Evolutionary conservation across 1,140 invertebrate species (phyloP).

Genomic region (Akabosia matsudoensis): DNA sequence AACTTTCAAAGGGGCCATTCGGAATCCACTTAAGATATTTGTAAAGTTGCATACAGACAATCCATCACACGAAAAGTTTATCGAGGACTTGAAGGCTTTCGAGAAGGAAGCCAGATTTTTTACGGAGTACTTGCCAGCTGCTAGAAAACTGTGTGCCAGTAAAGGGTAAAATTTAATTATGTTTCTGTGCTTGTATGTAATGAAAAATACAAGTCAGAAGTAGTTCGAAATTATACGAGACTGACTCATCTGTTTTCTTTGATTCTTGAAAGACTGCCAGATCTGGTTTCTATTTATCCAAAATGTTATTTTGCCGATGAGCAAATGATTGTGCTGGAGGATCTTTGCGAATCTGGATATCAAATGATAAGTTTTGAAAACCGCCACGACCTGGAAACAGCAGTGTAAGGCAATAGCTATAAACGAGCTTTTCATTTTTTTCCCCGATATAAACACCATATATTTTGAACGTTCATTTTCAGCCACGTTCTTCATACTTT

Average conservation of each 20-base stretch:
- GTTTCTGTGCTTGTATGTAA: too few relatives aligned
- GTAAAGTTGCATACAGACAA: background rate
- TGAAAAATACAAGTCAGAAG: slow-evolving; percentile 1
- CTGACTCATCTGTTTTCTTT: too few relatives aligned
- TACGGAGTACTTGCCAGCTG: background rate
- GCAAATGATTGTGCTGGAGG: background rate
- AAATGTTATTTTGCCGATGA: slow-evolving; percentile 22
- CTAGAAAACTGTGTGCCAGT: background rate
- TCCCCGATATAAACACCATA: too few relatives aligned
- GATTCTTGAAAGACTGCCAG: background rate
- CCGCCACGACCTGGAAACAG: background rate
- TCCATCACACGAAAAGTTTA: background rate
- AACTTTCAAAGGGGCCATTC: background rate
- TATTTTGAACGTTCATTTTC: background rate
- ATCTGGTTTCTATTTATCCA: background rate
- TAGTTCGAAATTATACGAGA: too few relatives aligned
- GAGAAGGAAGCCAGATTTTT: slow-evolving; percentile 14
- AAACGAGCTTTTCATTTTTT: background rate
- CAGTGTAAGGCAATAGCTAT: background rate
- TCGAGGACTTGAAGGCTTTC: background rate
- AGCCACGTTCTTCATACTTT: background rate
- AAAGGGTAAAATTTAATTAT: slow-evolving; percentile 1
- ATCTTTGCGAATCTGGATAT: background rate
- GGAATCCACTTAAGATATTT: background rate
- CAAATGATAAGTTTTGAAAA: background rate